Evolutionary conservation across 2,888 invertebrate genomes (phyloP), one percentile per base, ranked within the genome.

Genomic region (Cerastis leucographa): DNA sequence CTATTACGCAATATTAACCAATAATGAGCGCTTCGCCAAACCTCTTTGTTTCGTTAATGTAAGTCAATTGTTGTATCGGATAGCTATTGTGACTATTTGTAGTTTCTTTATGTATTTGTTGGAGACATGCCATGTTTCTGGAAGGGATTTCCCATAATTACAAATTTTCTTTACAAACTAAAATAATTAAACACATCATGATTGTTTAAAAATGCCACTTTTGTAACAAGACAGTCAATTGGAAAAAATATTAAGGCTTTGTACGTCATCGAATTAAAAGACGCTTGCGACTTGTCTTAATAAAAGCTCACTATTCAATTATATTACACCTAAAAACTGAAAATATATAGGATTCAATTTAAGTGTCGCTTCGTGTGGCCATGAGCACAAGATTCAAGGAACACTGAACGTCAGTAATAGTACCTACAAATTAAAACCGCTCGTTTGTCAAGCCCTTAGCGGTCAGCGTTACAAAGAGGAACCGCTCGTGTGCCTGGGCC

Each of bases 1-100:
- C 66, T 17, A 61, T 82, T 80, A 83, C 25, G 9, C 40, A 61
- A 66, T 46, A 69, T 69, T 80, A 67, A 22, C 25, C 46, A 56
- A 35, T 83, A 71, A 83, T 67, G 49, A 77, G 25, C 6, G 42
- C 35, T 44, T 83, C 11, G 44, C 19, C 29, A 19, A 12, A 19
- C 51, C 51, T 44, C 61, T 49, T 49, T 29, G 66, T 78, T 40
- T 42, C 49, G 62, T 19, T 71, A 68, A 83, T 71, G 62, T 62
- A 56, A 69, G 22, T 29, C 35, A 40, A 62, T 83, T 83, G 35
- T 56, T 62, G 9, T 40, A 78, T 78, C 56, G n/a, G 54, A 66
- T 66, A 66, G 9, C 40, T 49, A 46, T 72, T 80, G 7, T 12
- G n/a, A 4, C 17, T 46, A 44, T 54, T 62, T 78, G 40, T 66